These are phyloP conservation scores for Hirtodrosophila duncani DNA, from an alignment of 2,888 invertebrate species.

Conservation along the genomic window DNA sequence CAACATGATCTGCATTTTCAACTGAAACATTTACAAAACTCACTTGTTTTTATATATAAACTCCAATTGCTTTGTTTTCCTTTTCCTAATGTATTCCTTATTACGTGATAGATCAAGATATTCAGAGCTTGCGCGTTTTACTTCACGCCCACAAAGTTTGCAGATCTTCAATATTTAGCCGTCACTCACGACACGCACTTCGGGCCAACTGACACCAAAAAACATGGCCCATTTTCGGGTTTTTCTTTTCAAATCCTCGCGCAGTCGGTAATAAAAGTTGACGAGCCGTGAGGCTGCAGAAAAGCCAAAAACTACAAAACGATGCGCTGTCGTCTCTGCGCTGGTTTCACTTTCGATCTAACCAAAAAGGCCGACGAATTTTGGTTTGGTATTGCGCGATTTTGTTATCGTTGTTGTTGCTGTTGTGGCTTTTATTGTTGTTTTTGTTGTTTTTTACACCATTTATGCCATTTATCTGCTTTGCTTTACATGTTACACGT, in stretches of 20 bases:
- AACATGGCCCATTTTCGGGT: conserved; percentile 54
- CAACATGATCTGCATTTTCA: no score
- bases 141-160: conserved; percentile 20
- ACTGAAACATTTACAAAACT: no score
- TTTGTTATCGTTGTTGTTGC: conserved; percentile 32
- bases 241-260: conserved; percentile 35
- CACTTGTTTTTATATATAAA: no score
- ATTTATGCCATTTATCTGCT: conserved; percentile 63
- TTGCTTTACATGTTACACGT: conserved; percentile 59
- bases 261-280: conserved; percentile 50
- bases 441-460: conserved; percentile 56
- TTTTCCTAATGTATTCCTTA: no score
- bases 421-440: conserved; percentile 29
- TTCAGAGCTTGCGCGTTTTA: conserved; percentile 1
- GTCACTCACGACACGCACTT: conserved; percentile 43
- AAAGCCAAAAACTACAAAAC: conserved; percentile 36
- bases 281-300: conserved; percentile 56
- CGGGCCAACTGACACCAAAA: conserved; percentile 59
- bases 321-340: conserved; percentile 8
- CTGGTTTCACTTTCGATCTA: conserved; percentile 50
- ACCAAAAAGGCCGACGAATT: conserved; percentile 35
- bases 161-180: neutral
- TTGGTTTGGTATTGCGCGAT: conserved; percentile 56
- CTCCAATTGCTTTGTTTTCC: no score
- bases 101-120: no score